Conservation (phyloP, 1,140 invertebrate genomes). For the Conus ventricosus region DNA sequence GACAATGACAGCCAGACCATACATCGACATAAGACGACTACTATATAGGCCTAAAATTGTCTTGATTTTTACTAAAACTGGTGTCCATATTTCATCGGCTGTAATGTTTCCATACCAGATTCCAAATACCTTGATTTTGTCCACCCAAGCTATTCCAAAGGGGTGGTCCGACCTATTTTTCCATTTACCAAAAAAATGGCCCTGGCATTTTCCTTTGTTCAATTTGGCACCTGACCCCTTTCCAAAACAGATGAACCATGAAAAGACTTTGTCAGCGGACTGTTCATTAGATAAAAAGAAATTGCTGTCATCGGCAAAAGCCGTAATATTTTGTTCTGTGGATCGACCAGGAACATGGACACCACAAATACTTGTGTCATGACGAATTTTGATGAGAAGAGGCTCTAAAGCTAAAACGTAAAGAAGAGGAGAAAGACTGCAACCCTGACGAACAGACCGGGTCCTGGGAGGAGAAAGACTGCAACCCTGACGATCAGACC, state of each 20-base stretch:
- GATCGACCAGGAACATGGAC: background rate
- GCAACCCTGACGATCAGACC: no score
- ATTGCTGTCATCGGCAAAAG: slow-evolving; percentile 57
- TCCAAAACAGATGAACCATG: slow-evolving; percentile 39
- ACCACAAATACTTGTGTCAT: background rate
- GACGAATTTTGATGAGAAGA: slow-evolving; percentile 33
- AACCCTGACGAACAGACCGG: no score
- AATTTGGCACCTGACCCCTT: slow-evolving; percentile 54
- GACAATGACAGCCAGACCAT: slow-evolving; percentile 44
- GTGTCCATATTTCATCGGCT: slow-evolving; percentile 23
- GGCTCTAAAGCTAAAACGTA: slow-evolving; percentile 73
- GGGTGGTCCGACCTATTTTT: slow-evolving; percentile 47
- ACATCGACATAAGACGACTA: slow-evolving; percentile 41
- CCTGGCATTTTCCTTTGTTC: slow-evolving; percentile 48
- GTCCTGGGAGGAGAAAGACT: no score
- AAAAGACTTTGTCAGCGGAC: slow-evolving; percentile 41
- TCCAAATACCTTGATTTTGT: slow-evolving; percentile 49
- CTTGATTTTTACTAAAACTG: background rate
- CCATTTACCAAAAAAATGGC: slow-evolving; percentile 56
- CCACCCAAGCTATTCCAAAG: slow-evolving; percentile 55
- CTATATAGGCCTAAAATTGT: background rate
- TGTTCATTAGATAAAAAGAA: slow-evolving; percentile 34
- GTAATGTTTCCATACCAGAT: slow-evolving; percentile 42
- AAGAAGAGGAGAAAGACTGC: no score
- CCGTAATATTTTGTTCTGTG: slow-evolving; percentile 42